phyloP scores from a whole-genome alignment of 2,113 vertebrate genomes.

The Pyrgilauda ruficollis region DNA sequence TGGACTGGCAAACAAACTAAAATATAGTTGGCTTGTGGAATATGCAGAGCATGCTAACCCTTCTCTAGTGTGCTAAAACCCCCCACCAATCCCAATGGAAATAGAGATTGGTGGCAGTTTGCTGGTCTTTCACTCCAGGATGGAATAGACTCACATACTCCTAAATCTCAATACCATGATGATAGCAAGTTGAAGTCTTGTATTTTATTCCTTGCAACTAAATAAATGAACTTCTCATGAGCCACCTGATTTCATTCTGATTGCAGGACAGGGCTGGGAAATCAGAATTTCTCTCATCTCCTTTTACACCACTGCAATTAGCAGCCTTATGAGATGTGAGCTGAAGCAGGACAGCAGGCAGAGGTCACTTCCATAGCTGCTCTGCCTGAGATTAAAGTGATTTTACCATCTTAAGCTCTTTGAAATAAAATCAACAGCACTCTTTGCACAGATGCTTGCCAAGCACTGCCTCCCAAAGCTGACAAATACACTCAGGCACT shows the following conservation, averaged over 20 bases:
- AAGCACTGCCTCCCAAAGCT: background rate
- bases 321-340: background rate
- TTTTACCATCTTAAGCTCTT: conserved; percentile 13
- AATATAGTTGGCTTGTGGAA: background rate
- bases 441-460: background rate
- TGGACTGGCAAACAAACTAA: background rate
- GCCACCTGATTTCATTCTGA: background rate
- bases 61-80: background rate
- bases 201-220: background rate
- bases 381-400: conserved; percentile 3
- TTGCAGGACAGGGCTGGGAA: background rate
- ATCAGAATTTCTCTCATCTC: background rate
- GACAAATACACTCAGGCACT: background rate
- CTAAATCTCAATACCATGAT: background rate
- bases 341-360: background rate
- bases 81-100: background rate
- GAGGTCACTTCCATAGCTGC: background rate
- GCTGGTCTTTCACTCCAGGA: background rate
- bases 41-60: background rate
- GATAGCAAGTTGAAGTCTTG: background rate
- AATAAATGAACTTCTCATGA: background rate
- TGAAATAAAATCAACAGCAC: conserved; percentile 28
- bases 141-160: background rate
- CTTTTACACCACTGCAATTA: background rate
- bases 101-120: background rate